Evolutionary conservation across 2,113 vertebrate species (phyloP).

Genomic region (Athene cunicularia): DNA sequence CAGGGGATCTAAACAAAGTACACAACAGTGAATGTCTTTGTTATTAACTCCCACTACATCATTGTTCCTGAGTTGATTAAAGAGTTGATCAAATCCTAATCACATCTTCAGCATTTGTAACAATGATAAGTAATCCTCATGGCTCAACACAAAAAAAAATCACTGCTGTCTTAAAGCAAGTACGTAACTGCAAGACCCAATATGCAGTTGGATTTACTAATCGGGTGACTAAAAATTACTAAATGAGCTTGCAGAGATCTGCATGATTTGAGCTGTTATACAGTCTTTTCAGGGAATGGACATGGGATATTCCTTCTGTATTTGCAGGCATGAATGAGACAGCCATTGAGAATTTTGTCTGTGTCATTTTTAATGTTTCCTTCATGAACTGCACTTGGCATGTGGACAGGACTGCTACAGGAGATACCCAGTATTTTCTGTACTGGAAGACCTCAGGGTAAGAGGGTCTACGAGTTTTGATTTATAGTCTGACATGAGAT

Average conservation of each 20-base stretch:
- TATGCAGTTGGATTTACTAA: neutral
- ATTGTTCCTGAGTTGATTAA: neutral
- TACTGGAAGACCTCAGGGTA: neutral
- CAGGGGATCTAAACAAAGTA: neutral
- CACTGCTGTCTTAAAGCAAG: neutral
- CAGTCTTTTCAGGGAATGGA: neutral
- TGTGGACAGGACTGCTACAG: neutral
- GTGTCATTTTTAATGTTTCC: conserved; percentile 47
- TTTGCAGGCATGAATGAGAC: conserved; percentile 51
- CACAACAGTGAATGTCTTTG: neutral
- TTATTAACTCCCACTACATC: neutral
- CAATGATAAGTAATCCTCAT: neutral
- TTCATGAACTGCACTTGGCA: conserved; percentile 76
- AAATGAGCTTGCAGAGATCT: neutral
- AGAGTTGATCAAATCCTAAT: neutral
- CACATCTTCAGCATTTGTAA: neutral
- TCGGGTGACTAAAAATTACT: neutral
- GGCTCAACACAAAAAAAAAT: neutral
- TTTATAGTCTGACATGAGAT: neutral
- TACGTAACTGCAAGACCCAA: neutral
- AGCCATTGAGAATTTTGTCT: conserved; percentile 58
- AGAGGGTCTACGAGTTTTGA: neutral
- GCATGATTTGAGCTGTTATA: neutral
- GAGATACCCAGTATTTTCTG: conserved; percentile 61
- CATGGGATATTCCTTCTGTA: neutral